Conservation (phyloP, 92 coral and sea anemone species). For the Micromussa lordhowensis region DNA sequence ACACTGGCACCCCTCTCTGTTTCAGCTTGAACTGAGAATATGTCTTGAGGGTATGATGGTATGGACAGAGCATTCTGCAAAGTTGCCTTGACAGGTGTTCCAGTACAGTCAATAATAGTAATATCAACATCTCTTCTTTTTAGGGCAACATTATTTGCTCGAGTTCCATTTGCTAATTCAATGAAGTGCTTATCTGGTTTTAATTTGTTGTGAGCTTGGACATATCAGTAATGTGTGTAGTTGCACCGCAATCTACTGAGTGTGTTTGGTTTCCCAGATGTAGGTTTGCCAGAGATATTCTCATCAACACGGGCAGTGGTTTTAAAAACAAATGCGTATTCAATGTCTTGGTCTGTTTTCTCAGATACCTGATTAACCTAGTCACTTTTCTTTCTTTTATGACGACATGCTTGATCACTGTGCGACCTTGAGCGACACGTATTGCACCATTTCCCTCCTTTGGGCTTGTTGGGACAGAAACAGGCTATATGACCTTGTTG, state of each 20-base stretch:
- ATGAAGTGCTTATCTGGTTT: constrained; percentile 42
- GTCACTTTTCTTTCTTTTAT: constrained; percentile 7
- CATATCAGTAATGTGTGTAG: not conserved
- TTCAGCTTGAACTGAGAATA: constrained; percentile 59
- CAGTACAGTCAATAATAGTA: constrained; percentile 29
- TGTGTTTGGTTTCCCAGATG: not conserved
- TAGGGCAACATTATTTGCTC: constrained; percentile 44
- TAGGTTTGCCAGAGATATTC: not conserved
- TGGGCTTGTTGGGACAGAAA: too few relatives aligned
- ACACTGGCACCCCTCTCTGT: constrained; percentile 46
- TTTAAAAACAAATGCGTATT: constrained; percentile 5
- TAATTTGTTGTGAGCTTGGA: constrained; percentile 3
- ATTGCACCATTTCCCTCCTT: not conserved
- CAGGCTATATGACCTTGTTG: not conserved
- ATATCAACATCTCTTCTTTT: constrained; percentile 45
- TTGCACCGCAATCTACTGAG: constrained; percentile 18
- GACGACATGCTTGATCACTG: constrained; percentile 7
- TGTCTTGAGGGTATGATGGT: constrained; percentile 59
- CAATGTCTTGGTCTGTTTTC: constrained; percentile 3
- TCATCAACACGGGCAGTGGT: not conserved
- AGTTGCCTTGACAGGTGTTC: constrained; percentile 33
- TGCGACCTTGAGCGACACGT: constrained; percentile 7
- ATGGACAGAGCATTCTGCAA: constrained; percentile 52
- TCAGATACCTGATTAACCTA: not conserved
- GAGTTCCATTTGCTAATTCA: constrained; percentile 59